Evolutionary conservation across 2,113 vertebrate genomes (phyloP).

Genomic region (Colossoma macropomum): DNA sequence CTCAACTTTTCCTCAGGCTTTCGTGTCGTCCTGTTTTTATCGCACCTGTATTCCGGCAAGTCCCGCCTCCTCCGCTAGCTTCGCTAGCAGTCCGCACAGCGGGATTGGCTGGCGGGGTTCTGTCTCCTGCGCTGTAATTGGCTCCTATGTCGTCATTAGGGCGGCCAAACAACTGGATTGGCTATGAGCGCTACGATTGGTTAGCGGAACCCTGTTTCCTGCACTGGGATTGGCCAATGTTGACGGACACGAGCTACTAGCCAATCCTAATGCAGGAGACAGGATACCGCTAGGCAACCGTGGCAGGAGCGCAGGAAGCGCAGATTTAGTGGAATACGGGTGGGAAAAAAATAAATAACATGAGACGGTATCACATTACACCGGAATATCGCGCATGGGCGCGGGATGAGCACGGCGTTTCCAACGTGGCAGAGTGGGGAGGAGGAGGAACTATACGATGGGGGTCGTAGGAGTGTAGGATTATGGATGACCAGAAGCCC

Average conservation of each 20-base stretch:
- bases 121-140: neutral
- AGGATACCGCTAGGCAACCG: neutral
- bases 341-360: neutral
- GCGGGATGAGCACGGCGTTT: conserved; percentile 26
- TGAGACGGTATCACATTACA: conserved; percentile 39
- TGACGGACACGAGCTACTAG: too few relatives aligned
- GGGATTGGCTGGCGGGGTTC: neutral
- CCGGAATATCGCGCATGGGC: conserved; percentile 1
- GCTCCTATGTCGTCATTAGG: neutral
- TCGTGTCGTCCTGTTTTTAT: neutral
- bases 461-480: conserved; percentile 27
- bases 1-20: conserved; percentile 3
- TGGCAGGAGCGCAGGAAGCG: neutral
- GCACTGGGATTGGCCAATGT: neutral
- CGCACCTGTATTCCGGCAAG: neutral
- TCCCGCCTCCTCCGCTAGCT: neutral
- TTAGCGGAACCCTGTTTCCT: neutral
- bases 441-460: neutral
- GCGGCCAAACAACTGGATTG: neutral
- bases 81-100: neutral
- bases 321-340: neutral
- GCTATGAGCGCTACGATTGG: neutral
- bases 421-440: conserved; percentile 55
- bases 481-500: neutral
- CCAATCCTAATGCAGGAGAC: neutral